These are phyloP conservation scores for Drosophila serrata DNA, from an alignment of 1,140 invertebrate species.

Conservation along the genomic window DNA sequence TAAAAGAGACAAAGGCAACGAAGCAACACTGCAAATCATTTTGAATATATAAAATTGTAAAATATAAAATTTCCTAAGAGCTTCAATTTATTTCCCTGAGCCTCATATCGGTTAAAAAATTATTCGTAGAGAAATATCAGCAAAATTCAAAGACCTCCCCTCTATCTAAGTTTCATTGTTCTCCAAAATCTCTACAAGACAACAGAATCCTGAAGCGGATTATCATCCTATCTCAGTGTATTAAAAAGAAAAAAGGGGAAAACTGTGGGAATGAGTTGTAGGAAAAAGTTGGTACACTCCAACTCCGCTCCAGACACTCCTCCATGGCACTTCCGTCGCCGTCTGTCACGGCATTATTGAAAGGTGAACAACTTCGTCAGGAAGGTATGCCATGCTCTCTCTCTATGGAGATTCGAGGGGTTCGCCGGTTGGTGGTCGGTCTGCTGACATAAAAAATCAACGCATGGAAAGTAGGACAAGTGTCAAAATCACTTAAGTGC, in stretches of 20 bases:
- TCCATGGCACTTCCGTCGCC: slow-evolving; percentile 42
- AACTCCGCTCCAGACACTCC: slow-evolving; percentile 36
- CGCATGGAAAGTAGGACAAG: slow-evolving; percentile 81
- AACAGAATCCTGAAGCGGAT: not conserved
- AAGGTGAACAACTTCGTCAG: slow-evolving; percentile 78
- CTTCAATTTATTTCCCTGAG: no score
- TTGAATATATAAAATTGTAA: no score
- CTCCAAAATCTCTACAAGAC: not conserved
- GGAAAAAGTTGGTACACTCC: slow-evolving; percentile 38
- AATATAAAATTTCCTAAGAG: not conserved
- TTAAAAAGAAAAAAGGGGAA: slow-evolving; percentile 1
- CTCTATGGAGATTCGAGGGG: slow-evolving; percentile 11
- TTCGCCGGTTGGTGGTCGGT: slow-evolving; percentile 16
- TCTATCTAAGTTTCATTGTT: not conserved
- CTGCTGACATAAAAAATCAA: slow-evolving; percentile 81
- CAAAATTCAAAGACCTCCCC: not conserved
- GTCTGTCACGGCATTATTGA: slow-evolving; percentile 63
- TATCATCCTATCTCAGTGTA: slow-evolving; percentile 11
- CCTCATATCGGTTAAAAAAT: not conserved
- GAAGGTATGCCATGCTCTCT: slow-evolving; percentile 26
- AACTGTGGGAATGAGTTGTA: slow-evolving; percentile 25
- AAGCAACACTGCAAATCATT: slow-evolving; percentile 3
- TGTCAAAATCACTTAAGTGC: slow-evolving; percentile 83
- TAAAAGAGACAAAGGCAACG: slow-evolving; percentile 33
- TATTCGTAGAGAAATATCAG: not conserved